A percentile compares a stretch with the other conserved stretches of the same genome.
Evolutionary conservation across 2,888 invertebrate genomes (phyloP).

Genomic region (Diaphora mendica): DNA sequence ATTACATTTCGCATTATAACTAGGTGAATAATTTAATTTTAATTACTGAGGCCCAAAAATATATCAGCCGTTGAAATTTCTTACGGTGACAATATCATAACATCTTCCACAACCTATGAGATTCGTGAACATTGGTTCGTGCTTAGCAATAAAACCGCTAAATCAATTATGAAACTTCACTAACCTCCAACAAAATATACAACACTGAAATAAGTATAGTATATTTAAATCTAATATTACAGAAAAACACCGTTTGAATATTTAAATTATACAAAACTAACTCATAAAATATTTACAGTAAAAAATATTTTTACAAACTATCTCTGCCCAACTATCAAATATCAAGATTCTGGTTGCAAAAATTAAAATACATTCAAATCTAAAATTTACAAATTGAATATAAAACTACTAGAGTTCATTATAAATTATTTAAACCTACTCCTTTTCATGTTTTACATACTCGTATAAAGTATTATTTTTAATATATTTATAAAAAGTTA

Average conservation of each 20-base stretch:
- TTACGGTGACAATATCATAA: not conserved
- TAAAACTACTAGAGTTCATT: not conserved
- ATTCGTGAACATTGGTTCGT: not conserved
- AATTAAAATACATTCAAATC: not conserved
- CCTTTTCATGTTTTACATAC: not conserved
- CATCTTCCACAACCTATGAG: not conserved
- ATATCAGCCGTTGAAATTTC: not conserved
- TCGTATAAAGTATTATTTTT: too few relatives aligned
- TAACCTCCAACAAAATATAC: not conserved
- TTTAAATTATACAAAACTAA: not conserved
- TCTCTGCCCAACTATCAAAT: not conserved
- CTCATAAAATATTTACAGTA: not conserved
- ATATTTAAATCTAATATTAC: not conserved
- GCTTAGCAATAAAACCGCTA: not conserved
- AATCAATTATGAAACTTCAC: not conserved
- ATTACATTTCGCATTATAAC: constrained; percentile 36
- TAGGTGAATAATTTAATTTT: constrained; percentile 45
- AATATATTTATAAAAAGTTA: too few relatives aligned
- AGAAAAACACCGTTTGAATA: not conserved
- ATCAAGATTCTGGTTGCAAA: not conserved
- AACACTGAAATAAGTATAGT: not conserved
- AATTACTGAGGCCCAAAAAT: constrained; percentile 31
- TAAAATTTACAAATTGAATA: not conserved
- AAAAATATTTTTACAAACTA: not conserved
- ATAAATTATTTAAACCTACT: not conserved